Conservation (phyloP, 1,140 invertebrate genomes). For the Diuraphis noxia region DNA sequence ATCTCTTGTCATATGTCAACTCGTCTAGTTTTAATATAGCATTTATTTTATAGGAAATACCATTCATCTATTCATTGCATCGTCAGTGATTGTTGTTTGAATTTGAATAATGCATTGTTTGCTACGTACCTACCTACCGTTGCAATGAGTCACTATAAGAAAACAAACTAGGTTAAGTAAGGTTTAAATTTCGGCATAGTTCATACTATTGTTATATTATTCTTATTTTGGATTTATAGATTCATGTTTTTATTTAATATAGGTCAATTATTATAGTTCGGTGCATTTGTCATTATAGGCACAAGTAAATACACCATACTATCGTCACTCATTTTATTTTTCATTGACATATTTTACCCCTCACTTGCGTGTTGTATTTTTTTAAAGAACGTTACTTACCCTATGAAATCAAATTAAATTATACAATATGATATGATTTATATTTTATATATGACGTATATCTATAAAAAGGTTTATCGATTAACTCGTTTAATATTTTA, state of each 20-base stretch:
- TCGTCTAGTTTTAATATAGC: not conserved
- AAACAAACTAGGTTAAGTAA: not conserved
- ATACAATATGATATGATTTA: no score
- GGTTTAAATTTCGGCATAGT: not conserved
- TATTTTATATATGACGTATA: no score
- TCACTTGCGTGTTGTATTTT: not conserved
- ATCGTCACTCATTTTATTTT: not conserved
- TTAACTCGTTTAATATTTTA: no score
- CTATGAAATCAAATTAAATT: not conserved
- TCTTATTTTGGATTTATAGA: not conserved
- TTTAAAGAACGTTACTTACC: not conserved
- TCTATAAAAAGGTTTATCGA: no score
- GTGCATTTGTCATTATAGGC: not conserved
- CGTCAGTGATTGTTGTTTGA: not conserved
- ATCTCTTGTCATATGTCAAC: not conserved
- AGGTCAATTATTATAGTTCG: not conserved
- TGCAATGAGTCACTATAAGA: not conserved
- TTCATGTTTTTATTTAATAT: not conserved
- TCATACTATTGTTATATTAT: conserved; percentile 10
- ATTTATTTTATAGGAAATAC: not conserved
- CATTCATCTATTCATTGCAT: not conserved
- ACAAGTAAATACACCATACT: not conserved
- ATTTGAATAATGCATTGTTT: not conserved
- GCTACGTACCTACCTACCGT: not conserved
- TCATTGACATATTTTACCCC: not conserved